phyloP scores from a whole-genome alignment of 1,140 invertebrate species.

The Chironomus tepperi region DNA sequence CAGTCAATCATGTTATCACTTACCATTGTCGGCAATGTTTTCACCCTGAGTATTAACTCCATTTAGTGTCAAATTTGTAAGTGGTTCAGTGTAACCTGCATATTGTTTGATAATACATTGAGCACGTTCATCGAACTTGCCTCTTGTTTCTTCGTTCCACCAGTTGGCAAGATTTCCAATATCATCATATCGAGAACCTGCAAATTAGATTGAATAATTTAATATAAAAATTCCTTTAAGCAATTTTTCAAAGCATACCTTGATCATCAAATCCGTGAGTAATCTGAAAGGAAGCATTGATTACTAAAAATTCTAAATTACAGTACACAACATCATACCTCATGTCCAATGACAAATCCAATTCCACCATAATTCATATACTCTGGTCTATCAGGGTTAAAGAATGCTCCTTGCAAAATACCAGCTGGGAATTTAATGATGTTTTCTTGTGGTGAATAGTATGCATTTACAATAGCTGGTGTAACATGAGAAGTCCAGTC shows the following conservation, averaged over 20 bases:
- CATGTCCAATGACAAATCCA: conserved; percentile 55
- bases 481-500: conserved; percentile 58
- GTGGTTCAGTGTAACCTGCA: conserved; percentile 46
- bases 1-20: not conserved
- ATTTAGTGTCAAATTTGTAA: conserved; percentile 41
- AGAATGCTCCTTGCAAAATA: conserved; percentile 66
- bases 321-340: conserved; percentile 35
- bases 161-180: conserved; percentile 56
- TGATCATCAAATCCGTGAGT: conserved; percentile 55
- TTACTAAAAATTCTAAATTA: not conserved
- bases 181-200: conserved; percentile 50
- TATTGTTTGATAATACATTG: conserved; percentile 65
- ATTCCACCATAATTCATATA: conserved; percentile 63
- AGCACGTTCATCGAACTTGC: conserved; percentile 49
- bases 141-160: conserved; percentile 45
- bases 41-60: conserved; percentile 55
- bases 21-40: conserved; percentile 53
- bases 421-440: conserved; percentile 58
- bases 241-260: too few relatives aligned
- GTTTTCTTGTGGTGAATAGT: conserved; percentile 47
- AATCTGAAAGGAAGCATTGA: conserved; percentile 51
- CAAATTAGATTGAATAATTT: too few relatives aligned
- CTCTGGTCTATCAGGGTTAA: conserved; percentile 54
- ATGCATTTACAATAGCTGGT: conserved; percentile 57
- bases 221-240: too few relatives aligned